phyloP scores from a whole-genome alignment of 2,797 vertebrate genomes.

The Thripadectes ignobilis region DNA sequence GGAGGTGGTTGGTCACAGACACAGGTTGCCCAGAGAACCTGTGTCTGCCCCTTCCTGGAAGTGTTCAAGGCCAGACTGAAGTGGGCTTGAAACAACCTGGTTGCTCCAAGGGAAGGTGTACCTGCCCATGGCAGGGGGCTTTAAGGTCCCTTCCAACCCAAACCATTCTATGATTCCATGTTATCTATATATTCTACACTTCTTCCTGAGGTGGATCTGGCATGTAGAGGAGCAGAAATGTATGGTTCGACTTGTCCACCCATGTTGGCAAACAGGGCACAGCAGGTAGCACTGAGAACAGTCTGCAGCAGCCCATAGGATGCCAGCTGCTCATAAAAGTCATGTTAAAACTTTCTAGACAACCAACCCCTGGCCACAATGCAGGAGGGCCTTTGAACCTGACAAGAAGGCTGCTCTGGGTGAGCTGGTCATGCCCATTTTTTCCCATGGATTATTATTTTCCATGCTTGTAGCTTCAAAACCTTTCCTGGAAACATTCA shows the following conservation, averaged over 20 bases:
- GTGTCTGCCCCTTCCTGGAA: neutral
- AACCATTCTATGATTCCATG: neutral
- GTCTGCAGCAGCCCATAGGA: neutral
- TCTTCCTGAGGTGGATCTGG: neutral
- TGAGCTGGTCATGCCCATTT: neutral
- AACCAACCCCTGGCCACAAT: neutral
- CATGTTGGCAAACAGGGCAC: no score
- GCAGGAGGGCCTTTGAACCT: neutral
- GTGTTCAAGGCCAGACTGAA: neutral
- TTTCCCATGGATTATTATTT: neutral
- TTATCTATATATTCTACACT: neutral
- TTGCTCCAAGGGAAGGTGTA: neutral
- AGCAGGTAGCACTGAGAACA: neutral
- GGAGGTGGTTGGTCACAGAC: neutral
- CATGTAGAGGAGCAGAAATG: neutral
- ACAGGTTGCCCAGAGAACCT: neutral
- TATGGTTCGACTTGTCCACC: neutral
- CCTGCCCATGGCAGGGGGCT: neutral
- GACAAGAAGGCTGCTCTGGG: neutral
- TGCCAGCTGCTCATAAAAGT: neutral
- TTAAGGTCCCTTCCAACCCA: neutral
- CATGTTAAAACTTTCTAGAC: neutral
- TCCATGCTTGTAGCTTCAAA: neutral
- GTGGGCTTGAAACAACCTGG: neutral
- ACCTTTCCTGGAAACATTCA: neutral